These are phyloP conservation scores for Notechis scutatus DNA, from an alignment of 2,113 vertebrate species.

Conservation along the genomic window DNA sequence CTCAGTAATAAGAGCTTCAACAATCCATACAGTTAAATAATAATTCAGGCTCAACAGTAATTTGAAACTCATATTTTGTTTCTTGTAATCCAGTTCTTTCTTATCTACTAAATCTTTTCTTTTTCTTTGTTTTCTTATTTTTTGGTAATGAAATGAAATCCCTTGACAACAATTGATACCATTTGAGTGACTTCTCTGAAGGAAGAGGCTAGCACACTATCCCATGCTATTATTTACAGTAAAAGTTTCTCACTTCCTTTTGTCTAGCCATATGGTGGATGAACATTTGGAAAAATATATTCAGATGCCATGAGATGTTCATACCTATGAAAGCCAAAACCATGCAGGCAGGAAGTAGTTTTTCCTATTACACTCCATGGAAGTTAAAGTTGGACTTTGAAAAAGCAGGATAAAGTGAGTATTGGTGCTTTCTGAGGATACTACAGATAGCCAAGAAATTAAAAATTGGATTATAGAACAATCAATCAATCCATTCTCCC, in stretches of 20 bases:
- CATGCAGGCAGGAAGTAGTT: neutral
- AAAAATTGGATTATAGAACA: neutral
- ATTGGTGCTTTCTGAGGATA: neutral
- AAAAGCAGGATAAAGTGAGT: neutral
- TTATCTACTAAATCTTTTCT: neutral
- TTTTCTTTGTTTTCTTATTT: neutral
- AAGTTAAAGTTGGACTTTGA: neutral
- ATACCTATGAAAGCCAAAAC: neutral
- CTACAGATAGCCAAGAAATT: neutral
- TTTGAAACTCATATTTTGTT: neutral
- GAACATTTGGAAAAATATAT: neutral
- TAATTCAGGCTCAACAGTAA: neutral
- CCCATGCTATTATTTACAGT: neutral
- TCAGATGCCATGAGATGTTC: neutral
- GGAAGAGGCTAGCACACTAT: neutral
- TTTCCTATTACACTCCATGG: neutral
- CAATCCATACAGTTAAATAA: neutral
- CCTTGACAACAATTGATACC: neutral
- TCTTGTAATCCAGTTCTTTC: neutral
- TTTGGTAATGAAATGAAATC: neutral
- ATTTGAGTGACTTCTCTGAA: neutral
- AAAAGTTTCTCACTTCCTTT: neutral
- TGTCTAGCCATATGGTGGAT: neutral
- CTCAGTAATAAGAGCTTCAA: neutral
- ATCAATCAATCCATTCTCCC: neutral